Evolutionary conservation across 2,888 invertebrate species (phyloP), one percentile per base, ranked within the genome.

Genomic region (Steinernema scapterisci): DNA sequence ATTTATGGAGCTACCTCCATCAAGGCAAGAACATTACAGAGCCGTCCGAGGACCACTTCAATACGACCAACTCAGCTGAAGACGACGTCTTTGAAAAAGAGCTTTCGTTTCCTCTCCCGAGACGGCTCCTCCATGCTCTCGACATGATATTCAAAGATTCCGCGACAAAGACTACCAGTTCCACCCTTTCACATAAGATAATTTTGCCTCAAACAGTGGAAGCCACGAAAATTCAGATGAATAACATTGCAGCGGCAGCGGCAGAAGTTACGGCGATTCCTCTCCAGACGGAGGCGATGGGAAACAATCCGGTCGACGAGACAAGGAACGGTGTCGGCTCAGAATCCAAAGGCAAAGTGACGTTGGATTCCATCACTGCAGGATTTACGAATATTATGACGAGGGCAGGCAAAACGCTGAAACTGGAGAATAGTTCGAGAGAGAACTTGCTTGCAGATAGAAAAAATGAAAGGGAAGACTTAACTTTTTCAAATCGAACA

Each of bases 91-190:
- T 63, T 16, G 63, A 27, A n/a, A 63, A 63, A 9, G 27, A 13
- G 9, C 31, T 38, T 1, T 11, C 63, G 16, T 63, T 63, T n/a
- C 63, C 63, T 3, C 27, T 63, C 16, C 63, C 63, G 6, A 27
- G 63, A 63, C 9, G 38, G 31, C 27, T 63, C 11, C 27, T 63
- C 31, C 11, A 31, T 1, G 63, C 63, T 13, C 63, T 63, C 7
- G 63, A 63, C 31, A 63, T 16, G 16, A 63, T 63, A 7, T 63
- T 63, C 19, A 63, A 63, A 25, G 63, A 63, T 25, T 31, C 27
- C 16, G 63, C 5, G 25, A 21, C 13, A 1, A 54, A 54, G 13
- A 25, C 21, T 6, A 51, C 51, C 11, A 51, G 7, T 16, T 11
- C 45, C 45, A 16, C 45, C 9, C 16, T 44, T 44, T 16, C 45